Base-by-base conservation (phyloP, 2,113 vertebrate species). In the Callithrix jacchus region DNA sequence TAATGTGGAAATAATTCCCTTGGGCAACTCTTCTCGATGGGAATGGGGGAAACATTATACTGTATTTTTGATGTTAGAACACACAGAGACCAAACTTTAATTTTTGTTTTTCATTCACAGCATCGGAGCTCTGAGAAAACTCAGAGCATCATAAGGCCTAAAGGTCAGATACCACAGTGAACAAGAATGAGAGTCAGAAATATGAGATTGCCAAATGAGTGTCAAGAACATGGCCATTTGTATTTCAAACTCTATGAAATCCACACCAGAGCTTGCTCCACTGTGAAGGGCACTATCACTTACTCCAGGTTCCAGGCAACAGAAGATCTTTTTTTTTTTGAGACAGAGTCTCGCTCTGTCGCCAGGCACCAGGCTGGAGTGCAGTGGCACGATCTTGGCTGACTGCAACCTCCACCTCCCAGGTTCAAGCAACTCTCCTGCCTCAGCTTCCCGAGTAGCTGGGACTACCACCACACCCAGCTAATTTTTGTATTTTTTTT, bases 61-160 rank as follows among this genome's bases (percentile, higher is more conserved):
- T 79, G 6, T 7, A 42, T 40, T 96, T 79, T 90, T 94, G 47
- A 83, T 64, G 32, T 61, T 54, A 52, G 0, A 92, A 47, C 18
- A 81, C 40, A 54, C 64, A 92, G 64, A 92, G 56, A 83, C 1
- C 85, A 10, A 86, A 47, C 25, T 11, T 25, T 40, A 74, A 30
- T 64, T 9, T 11, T 68, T 35, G 89, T 32, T 73, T 74, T 73
- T 21, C 71, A 81, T 82, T 30, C 47, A 18, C 21, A 82, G 80
- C 32, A 96, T 74, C 54, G 94, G 93, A 97, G 84, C 74, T 74
- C 54, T 94, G 10, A 86, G 54, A 95, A 97, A 97, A 86, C 5
- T n/a, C 3, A 92, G 25, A 76, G 21, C 73, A 71, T 10, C 54
- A 95, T 77, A 97, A 96, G 96, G 25, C 61, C 89, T 95, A 89